Percentiles rank a stretch among this genome's conserved stretches.
phyloP scores from a whole-genome alignment of 2,888 invertebrate genomes.

The Ochropacha duplaris region DNA sequence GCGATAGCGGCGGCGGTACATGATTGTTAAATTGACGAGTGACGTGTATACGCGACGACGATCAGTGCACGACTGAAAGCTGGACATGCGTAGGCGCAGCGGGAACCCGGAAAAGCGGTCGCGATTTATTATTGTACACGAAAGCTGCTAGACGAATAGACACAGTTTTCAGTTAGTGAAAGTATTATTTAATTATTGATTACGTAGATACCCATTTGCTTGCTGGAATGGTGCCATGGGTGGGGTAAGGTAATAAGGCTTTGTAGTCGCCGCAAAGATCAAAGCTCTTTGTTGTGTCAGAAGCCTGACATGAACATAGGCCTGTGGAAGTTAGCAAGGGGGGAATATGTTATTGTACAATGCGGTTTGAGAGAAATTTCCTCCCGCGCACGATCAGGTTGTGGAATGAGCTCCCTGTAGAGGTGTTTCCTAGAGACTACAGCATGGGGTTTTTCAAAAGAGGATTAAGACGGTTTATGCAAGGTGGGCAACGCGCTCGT shows the following conservation, averaged over 20 bases:
- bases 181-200: neutral
- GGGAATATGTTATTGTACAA: too few species aligned
- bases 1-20: constrained; percentile 78
- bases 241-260: neutral
- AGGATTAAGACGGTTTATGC: too few species aligned
- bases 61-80: constrained; percentile 3
- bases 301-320: too few species aligned
- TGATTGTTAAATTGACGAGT: constrained; percentile 48
- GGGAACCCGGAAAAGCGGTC: constrained; percentile 70
- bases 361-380: too few species aligned
- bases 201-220: neutral
- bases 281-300: neutral
- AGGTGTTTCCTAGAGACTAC: too few species aligned
- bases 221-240: neutral
- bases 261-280: neutral
- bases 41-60: constrained; percentile 7
- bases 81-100: constrained; percentile 56
- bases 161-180: constrained; percentile 19
- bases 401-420: too few species aligned
- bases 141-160: constrained; percentile 53
- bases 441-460: too few species aligned
- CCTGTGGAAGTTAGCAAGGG: too few species aligned
- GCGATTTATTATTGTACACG: constrained; percentile 69
- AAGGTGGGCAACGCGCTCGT: too few species aligned
- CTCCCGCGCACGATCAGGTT: too few species aligned